Evolutionary conservation across 2,797 vertebrate species (phyloP).

Genomic region (Cygnus olor): DNA sequence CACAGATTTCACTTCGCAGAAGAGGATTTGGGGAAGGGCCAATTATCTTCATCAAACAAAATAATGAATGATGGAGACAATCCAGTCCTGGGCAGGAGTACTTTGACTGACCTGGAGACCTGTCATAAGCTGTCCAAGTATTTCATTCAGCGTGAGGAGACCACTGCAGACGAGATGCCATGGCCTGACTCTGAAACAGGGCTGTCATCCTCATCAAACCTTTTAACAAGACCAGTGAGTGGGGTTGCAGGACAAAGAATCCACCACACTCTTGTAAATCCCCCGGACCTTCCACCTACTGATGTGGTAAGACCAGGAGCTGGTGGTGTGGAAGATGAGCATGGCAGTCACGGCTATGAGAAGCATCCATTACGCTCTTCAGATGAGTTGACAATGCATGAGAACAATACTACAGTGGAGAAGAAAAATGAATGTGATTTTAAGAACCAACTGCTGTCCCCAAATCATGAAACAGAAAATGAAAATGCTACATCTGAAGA

Average conservation of each 20-base stretch:
- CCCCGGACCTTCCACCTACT: neutral
- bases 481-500: neutral
- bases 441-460: neutral
- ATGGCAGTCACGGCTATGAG: neutral
- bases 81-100: neutral
- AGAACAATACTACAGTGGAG: rapidly evolving
- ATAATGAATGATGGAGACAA: neutral
- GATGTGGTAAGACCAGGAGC: neutral
- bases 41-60: neutral
- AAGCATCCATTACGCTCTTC: neutral
- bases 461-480: neutral
- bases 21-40: neutral
- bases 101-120: conserved; percentile 26
- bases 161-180: neutral
- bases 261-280: neutral
- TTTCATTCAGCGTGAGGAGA: neutral
- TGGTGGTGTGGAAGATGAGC: neutral
- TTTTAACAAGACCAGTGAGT: neutral
- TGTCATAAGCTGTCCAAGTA: neutral
- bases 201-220: neutral
- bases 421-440: neutral
- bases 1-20: neutral
- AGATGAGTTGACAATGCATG: neutral
- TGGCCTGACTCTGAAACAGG: neutral
- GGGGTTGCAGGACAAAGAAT: neutral